A percentile compares a stretch with the other conserved stretches of the same genome.
Evolutionary conservation across 2,888 invertebrate genomes (phyloP).

Genomic region (Philhelius pedissequus): DNA sequence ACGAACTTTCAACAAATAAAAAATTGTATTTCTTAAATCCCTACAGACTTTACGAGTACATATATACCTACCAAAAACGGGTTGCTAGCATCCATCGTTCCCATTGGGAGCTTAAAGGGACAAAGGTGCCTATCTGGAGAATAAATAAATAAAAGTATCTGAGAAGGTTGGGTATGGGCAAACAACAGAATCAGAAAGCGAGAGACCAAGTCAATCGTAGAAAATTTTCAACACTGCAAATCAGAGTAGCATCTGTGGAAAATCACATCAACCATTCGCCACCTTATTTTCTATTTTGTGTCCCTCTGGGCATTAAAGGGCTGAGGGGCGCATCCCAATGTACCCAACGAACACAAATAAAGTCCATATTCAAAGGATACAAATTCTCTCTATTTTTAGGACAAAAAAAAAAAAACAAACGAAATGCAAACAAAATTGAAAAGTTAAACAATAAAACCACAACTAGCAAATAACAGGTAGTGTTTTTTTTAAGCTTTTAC

Average conservation of each 20-base stretch:
- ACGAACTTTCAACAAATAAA: constrained; percentile 1
- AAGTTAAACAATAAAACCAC: constrained; percentile 66
- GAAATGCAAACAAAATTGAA: constrained; percentile 45
- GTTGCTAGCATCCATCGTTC: not conserved
- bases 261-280: constrained; percentile 62
- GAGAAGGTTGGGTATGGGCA: constrained; percentile 1
- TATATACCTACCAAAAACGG: constrained; percentile 29
- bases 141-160: constrained; percentile 42
- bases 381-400: not conserved
- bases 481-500: not conserved
- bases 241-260: constrained; percentile 64
- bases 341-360: constrained; percentile 26
- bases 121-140: constrained; percentile 43
- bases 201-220: constrained; percentile 57
- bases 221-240: constrained; percentile 52
- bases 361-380: constrained; percentile 32
- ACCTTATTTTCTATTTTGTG: constrained; percentile 1
- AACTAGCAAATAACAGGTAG: constrained; percentile 30
- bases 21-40: not conserved
- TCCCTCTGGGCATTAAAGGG: not conserved
- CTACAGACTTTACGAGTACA: too few relatives aligned
- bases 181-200: constrained; percentile 29
- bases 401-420: constrained; percentile 2
- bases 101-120: constrained; percentile 17
- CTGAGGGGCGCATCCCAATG: not conserved